A percentile compares a stretch with the other conserved stretches of the same genome.
Evolutionary conservation across 2,797 vertebrate genomes (phyloP).

Genomic region (Lacerta bilineata): DNA sequence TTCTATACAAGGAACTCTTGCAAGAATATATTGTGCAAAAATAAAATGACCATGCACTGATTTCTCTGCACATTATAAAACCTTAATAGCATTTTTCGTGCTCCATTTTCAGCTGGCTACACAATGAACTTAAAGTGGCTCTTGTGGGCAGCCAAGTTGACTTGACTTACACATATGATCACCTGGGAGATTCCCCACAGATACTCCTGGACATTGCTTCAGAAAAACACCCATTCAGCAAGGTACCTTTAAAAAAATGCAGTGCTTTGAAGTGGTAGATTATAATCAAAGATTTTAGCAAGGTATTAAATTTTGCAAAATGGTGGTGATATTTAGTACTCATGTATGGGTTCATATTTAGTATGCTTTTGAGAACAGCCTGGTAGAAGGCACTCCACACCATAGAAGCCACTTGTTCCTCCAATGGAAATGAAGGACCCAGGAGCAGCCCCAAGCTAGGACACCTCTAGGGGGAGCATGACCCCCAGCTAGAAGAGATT

Average conservation of each 20-base stretch:
- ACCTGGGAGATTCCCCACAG: constrained; percentile 92
- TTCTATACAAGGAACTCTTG: background rate
- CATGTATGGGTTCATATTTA: background rate
- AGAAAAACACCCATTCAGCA: constrained; percentile 89
- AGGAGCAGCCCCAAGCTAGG: too few species aligned
- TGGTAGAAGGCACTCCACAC: too few species aligned
- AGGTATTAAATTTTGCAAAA: background rate
- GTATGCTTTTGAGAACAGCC: background rate
- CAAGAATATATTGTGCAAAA: constrained; percentile 1
- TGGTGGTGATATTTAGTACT: background rate
- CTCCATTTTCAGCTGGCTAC: constrained; percentile 90
- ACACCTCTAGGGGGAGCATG: too few species aligned
- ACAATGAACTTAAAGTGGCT: constrained; percentile 94
- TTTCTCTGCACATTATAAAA: background rate
- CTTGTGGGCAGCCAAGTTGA: constrained; percentile 91
- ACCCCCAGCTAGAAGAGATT: too few species aligned
- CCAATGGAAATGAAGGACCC: too few species aligned
- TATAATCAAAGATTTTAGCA: background rate
- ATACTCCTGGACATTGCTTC: constrained; percentile 89
- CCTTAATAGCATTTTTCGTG: constrained; percentile 38
- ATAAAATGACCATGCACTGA: background rate
- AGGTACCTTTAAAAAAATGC: constrained; percentile 80
- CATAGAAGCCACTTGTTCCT: too few species aligned
- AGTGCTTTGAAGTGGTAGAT: background rate
- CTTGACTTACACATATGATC: constrained; percentile 92